phyloP scores from a whole-genome alignment of 2,797 vertebrate genomes.

The Antrozous pallidus region DNA sequence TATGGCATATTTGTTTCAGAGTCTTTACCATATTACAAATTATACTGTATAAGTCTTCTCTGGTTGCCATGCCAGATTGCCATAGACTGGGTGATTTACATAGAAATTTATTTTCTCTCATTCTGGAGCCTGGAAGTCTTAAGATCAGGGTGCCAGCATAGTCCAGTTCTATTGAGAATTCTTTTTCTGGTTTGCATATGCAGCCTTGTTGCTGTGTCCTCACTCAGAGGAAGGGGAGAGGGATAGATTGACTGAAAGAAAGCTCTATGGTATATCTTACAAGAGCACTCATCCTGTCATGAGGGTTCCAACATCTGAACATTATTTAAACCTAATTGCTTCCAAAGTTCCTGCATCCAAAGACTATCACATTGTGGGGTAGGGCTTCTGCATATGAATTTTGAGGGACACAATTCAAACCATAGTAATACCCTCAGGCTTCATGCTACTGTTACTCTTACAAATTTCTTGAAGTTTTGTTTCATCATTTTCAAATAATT shows the following conservation, averaged over 20 bases:
- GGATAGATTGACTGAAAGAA: background rate
- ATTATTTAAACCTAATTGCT: background rate
- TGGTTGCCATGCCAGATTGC: background rate
- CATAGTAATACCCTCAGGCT: background rate
- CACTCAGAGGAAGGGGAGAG: too few relatives aligned
- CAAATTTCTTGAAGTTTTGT: background rate
- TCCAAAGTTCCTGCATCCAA: background rate
- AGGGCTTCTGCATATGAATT: background rate
- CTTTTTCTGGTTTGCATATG: too few relatives aligned
- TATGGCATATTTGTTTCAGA: background rate
- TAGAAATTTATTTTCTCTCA: background rate
- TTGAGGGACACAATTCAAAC: background rate
- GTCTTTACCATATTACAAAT: background rate
- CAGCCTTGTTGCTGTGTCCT: too few relatives aligned
- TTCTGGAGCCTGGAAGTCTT: background rate
- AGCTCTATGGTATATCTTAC: background rate
- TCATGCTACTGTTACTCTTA: background rate
- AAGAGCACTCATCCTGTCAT: background rate
- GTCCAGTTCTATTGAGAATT: background rate
- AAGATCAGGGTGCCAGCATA: background rate
- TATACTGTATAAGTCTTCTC: background rate
- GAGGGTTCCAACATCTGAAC: accelerated
- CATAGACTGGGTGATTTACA: background rate
- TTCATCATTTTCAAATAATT: background rate
- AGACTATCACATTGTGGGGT: background rate